Evolutionary conservation across 1,140 invertebrate genomes (phyloP).

Genomic region (Lutraria rhynchaena): DNA sequence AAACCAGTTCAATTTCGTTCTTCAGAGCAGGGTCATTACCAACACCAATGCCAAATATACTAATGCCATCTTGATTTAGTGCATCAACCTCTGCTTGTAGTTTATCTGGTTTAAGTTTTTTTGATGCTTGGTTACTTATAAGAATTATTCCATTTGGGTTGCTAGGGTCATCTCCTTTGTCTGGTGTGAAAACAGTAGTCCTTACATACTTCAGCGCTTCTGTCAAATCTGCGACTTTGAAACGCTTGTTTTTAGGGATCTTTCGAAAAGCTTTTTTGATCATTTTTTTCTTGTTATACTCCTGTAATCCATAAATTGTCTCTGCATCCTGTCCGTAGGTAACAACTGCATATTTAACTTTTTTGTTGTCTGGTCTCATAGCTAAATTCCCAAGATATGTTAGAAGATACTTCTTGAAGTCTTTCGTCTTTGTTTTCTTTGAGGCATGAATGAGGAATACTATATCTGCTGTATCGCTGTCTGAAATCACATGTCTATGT

Average conservation of each 20-base stretch:
- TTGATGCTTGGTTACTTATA: constrained; percentile 52
- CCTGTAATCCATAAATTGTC: constrained; percentile 37
- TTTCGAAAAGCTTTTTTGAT: constrained; percentile 49
- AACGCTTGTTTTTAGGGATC: constrained; percentile 30
- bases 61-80: not conserved
- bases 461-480: constrained; percentile 45
- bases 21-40: not conserved
- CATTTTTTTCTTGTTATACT: constrained; percentile 12
- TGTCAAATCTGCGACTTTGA: constrained; percentile 33
- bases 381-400: constrained; percentile 31
- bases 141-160: constrained; percentile 59
- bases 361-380: constrained; percentile 15
- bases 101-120: not conserved
- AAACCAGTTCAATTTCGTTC: constrained; percentile 14
- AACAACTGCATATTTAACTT: constrained; percentile 37
- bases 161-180: constrained; percentile 41
- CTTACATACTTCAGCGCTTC: constrained; percentile 32
- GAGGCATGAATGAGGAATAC: constrained; percentile 53
- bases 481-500: constrained; percentile 42
- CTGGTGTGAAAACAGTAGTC: constrained; percentile 36
- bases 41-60: constrained; percentile 31
- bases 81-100: not conserved
- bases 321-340: constrained; percentile 36
- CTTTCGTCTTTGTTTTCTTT: constrained; percentile 51
- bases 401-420: constrained; percentile 44